Conservation (phyloP, 30 jellyfish, hydroid and myxozoan genomes). For the Catostylus mosaicus region DNA sequence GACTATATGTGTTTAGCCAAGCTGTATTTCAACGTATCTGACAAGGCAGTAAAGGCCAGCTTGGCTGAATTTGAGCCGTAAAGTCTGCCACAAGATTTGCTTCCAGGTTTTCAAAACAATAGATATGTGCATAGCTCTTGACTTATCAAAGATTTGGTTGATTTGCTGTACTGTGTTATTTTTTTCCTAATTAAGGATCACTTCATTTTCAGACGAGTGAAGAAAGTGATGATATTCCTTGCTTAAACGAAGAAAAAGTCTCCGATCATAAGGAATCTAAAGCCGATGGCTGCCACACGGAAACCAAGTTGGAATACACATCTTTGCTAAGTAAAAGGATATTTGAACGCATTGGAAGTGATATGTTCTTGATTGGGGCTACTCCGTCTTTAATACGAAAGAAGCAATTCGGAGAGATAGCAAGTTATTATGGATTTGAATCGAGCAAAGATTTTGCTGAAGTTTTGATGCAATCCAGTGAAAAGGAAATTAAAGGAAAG, state of each 20-base stretch:
- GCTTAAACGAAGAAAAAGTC: background rate
- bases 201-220: constrained; percentile 71
- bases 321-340: constrained; percentile 33
- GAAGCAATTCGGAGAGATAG: constrained; percentile 58
- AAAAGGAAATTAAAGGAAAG: background rate
- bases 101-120: too few species aligned
- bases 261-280: background rate
- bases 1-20: too few species aligned
- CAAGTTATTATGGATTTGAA: constrained; percentile 54
- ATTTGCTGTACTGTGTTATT: too few species aligned
- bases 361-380: constrained; percentile 77
- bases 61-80: too few species aligned
- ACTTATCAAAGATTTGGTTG: too few species aligned
- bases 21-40: too few species aligned
- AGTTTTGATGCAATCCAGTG: constrained; percentile 1
- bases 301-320: background rate
- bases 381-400: constrained; percentile 70
- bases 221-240: constrained; percentile 65
- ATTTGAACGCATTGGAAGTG: constrained; percentile 80
- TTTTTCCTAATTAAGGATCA: too few species aligned
- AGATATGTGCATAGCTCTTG: too few species aligned
- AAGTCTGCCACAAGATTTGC: too few species aligned
- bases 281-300: background rate
- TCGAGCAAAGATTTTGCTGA: constrained; percentile 60
- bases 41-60: too few species aligned